Evolutionary conservation across 2,888 invertebrate genomes (phyloP), one percentile per base, ranked within the genome.

Genomic region (Leucophora obtusa): DNA sequence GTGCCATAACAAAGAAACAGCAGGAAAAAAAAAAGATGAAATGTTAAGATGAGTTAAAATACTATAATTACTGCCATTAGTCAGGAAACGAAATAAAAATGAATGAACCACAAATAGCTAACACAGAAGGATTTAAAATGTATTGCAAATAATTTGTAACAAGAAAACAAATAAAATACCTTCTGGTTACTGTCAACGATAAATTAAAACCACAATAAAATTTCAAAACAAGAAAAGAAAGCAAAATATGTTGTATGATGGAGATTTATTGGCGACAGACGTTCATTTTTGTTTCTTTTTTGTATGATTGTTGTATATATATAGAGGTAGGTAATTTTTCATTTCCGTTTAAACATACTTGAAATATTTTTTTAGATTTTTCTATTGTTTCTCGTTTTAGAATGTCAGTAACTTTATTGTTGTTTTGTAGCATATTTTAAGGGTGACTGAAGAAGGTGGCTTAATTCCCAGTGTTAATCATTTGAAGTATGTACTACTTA

Each of bases 341-440:
- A 72, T 72, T 56, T 63, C 33, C 68, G 35, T 43, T 59, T 18
- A 21, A 38, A 38, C 8, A 38, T 47, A 54, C 21, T 9, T 15
- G 17, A 5, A 15, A 58, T 21, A 63, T n/a, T n/a, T n/a, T 56
- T 58, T 38, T 15, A 18, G 47, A 11, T 72, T 33, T 21, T 33
- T 63, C 14, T 35, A 18, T 62, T 50, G 7, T 10, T 18, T 56
- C 14, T 47, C 53, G 47, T 60, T 60, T 3, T 33, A 24, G 33
- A 68, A 60, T 33, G 35, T 47, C 21, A 68, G 47, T 33, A 18
- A 68, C n/a, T 3, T 11, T 24, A 38, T 43, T 74, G 24, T 7
- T 8, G 4, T 47, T 60, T 43, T 70, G 35, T 38, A 56, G 50
- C 62, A 75, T 69, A 75, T 69, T 75, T 69, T 24, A 74, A 50